Evolutionary conservation across 2,888 invertebrate genomes (phyloP), one percentile per base, ranked within the genome.

Genomic region (Arrhopalites spinosus): DNA sequence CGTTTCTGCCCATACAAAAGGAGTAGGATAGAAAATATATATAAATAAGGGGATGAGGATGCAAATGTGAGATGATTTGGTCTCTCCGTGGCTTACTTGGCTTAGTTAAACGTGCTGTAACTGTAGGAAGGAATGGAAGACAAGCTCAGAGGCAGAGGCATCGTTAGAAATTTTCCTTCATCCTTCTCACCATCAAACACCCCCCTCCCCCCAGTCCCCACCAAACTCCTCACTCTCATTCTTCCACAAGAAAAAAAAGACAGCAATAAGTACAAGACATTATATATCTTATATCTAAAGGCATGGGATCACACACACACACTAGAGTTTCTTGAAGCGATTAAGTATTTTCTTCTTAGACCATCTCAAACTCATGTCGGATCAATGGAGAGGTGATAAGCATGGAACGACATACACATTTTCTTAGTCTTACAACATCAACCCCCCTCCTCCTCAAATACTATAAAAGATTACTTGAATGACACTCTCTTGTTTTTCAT

Each of bases 61-160:
- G 70, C 36, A 70, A 70, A 70, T 70, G 23, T 20, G 59, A 20
- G 56, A 53, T 70, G 70, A 70, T 70, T 70, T n/a, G 25, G 70
- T 70, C 64, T 73, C 72, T 73, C 67, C 50, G 36, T 68, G 50
- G 56, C 50, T 73, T 76, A 70, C 78, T 78, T 63, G 73, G 75
- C 75, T 77, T 66, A 75, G 73, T 75, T 77, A 75, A 74, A 61
- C 74, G 63, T 27, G 20, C 20, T 69, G 69, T 70, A 68, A 36
- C 29, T n/a, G 53, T 20, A 67, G 67, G n/a, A 36, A 29, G 30
- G 27, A 3, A 27, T 25, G n/a, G 64, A 2, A 36, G n/a, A 20
- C n/a, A 8, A 25, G 25, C 23, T n/a, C 56, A 56, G 56, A 56
- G 11, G 15, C 7, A 56, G n/a, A 8, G 20, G 13, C 11, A 25